Evolutionary conservation across 2,888 invertebrate genomes (phyloP), one percentile per base, ranked within the genome.

Genomic region (Fragum sueziense): DNA sequence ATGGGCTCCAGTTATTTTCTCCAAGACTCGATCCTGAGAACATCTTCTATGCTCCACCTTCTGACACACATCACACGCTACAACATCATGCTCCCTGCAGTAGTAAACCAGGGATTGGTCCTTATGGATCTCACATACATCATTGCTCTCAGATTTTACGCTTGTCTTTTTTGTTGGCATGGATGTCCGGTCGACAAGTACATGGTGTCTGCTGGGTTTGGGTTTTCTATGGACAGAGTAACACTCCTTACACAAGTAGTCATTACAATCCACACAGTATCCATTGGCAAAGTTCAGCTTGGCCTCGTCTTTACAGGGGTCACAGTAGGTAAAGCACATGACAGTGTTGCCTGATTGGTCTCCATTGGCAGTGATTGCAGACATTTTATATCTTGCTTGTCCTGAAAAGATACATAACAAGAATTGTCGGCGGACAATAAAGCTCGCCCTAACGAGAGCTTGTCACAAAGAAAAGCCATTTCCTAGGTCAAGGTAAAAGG

Each of bases 251-350:
- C 51, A 69, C 29, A 69, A 22, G 31, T 52, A 69, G 7, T 51
- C 51, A 7, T 51, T 31, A 27, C 69, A 69, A 29, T 69, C 69
- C 31, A 52, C 54, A 31, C 69, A 69, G 27, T 29, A 69, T 27
- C 69, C 69, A 9, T 31, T 47, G 11, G 69, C 69, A 17, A 17
- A 11, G 11, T 52, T 17, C 22, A 6, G 22, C 25, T 25, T 27
- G 1, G 47, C 54, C 2, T 52, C 69, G 6, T n/a, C 27, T 17
- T 22, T n/a, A 69, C 69, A 69, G 7, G 54, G 52, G 4, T 51
- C 52, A 69, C 69, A 69, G 27, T 29, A 14, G 7, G 47, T 14
- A 41, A 37, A 9, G 37, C 37, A 37, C n/a, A n/a, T n/a, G n/a
- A n/a, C n/a, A n/a, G n/a, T n/a, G n/a, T n/a, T n/a, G n/a, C n/a